Base-by-base conservation (phyloP, 2,113 vertebrate species). In the Alexandromys fortis region DNA sequence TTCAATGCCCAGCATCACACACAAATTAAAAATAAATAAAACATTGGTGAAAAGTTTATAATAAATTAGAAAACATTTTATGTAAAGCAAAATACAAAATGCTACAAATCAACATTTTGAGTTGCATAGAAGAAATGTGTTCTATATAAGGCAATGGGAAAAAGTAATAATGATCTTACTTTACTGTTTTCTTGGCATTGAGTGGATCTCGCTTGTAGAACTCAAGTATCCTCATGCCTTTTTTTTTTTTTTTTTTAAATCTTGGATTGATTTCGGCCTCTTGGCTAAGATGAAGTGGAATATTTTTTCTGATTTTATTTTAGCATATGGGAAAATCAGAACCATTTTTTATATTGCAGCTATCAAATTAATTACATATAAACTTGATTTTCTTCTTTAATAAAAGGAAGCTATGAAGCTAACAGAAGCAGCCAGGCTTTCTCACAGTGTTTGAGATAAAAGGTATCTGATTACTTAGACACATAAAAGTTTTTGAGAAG, bases 331-430 rank as follows among this genome's bases (percentile, higher is more conserved):
- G 82, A 85, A 86, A 68, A 47, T 79, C 17, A 2, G 83, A 14
- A 78, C 24, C 22, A 22, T 49, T 83, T 76, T 81, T 88, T 47
- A 67, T 73, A 68, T 73, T 93, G 77, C 95, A 89, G 13, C 8
- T 73, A 8, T 67, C 4, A 33, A 92, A 38, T 86, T 65, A 89
- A 78, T 94, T 35, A 30, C 9, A 45, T 22, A 17, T 19, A 72
- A 86, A 92, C 14, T 96, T 91, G 73, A 77, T 89, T 91, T 89
- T 94, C n/a, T 85, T 65, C 5, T 77, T 92, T 91, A 78, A 87
- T 55, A 89, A 76, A 92, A 55, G 35, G 7, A 83, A 91, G 91
- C 86, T 58, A 45, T 93, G 88, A 82, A 24, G 28, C 12, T 65
- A 42, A 28, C 12, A n/a, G 42, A 49, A 42, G 38, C 72, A 89